These are phyloP conservation scores for Scophthalmus maximus DNA, from an alignment of 2,113 vertebrate species.

Conservation along the genomic window DNA sequence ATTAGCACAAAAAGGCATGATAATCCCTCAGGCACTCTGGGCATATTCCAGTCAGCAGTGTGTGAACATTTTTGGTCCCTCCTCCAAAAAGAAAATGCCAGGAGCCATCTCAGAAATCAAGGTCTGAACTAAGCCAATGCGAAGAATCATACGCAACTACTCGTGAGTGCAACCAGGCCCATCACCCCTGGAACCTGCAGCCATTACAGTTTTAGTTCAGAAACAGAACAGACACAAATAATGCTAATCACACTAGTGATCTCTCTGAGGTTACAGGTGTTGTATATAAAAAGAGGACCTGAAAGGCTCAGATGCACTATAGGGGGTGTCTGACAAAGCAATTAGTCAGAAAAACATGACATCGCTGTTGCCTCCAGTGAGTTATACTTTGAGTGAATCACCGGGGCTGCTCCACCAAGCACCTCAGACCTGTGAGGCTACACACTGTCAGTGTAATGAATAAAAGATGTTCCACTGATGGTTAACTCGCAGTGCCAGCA, in stretches of 20 bases:
- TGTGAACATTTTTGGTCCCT: too few relatives aligned
- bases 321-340: constrained; percentile 34
- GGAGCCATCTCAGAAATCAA: neutral
- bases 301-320: constrained; percentile 17
- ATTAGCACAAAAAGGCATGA: too few relatives aligned
- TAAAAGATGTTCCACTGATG: constrained; percentile 41
- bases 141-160: neutral
- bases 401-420: constrained; percentile 22
- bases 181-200: constrained; percentile 38
- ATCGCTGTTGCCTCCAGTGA: constrained; percentile 30
- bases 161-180: constrained; percentile 47
- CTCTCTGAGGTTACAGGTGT: constrained; percentile 35
- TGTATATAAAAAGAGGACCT: constrained; percentile 30
- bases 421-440: constrained; percentile 30
- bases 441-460: constrained; percentile 27
- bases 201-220: constrained; percentile 54
- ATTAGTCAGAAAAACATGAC: constrained; percentile 56
- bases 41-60: too few relatives aligned
- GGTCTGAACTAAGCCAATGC: neutral
- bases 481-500: constrained; percentile 37
- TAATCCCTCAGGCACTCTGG: too few relatives aligned
- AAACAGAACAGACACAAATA: constrained; percentile 37
- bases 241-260: constrained; percentile 42
- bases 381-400: constrained; percentile 54
- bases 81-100: neutral